Evolutionary conservation across 2,113 vertebrate genomes (phyloP).

Genomic region (Beaufortia kweichowensis): DNA sequence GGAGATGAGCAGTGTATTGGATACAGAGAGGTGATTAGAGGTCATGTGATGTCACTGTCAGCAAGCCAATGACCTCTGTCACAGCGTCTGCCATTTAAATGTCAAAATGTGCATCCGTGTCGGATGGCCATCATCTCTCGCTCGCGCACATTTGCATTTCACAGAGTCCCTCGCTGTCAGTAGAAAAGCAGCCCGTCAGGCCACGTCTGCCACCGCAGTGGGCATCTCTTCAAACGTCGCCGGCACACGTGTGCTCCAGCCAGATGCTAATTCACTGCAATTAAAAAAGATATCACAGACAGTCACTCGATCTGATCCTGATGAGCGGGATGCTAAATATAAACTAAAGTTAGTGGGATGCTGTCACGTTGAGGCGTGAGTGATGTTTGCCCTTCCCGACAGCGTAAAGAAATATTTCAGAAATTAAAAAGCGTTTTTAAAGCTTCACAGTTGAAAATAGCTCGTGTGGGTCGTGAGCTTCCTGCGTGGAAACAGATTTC

Average conservation of each 20-base stretch:
- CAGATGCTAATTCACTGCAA: slow-evolving; percentile 52
- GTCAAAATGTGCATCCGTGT: slow-evolving; percentile 36
- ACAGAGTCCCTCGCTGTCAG: slow-evolving; percentile 44
- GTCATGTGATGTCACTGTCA: slow-evolving; percentile 52
- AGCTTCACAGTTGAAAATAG: not conserved
- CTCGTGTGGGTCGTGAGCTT: not conserved
- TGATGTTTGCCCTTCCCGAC: slow-evolving; percentile 48
- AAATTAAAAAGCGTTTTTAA: not conserved
- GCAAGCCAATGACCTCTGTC: slow-evolving; percentile 53
- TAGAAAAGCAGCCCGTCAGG: slow-evolving; percentile 12
- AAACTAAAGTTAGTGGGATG: slow-evolving; percentile 36
- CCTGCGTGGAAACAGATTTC: not conserved
- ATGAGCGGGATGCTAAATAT: slow-evolving; percentile 47
- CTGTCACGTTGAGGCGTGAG: slow-evolving; percentile 45
- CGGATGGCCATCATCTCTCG: slow-evolving; percentile 40
- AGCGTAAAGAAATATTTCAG: not conserved
- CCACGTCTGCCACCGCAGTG: slow-evolving; percentile 18
- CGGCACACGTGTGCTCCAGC: slow-evolving; percentile 35
- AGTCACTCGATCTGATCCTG: slow-evolving; percentile 38
- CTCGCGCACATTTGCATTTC: slow-evolving; percentile 49
- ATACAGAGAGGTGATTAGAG: slow-evolving; percentile 37
- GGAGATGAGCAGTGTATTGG: slow-evolving; percentile 26
- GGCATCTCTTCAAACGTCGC: slow-evolving; percentile 33
- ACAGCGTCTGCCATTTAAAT: slow-evolving; percentile 56
- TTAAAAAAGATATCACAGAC: slow-evolving; percentile 45